Evolutionary conservation across 2,113 vertebrate species (phyloP), one percentile per base, ranked within the genome.

Genomic region (Cyphomyrus plagiostoma): DNA sequence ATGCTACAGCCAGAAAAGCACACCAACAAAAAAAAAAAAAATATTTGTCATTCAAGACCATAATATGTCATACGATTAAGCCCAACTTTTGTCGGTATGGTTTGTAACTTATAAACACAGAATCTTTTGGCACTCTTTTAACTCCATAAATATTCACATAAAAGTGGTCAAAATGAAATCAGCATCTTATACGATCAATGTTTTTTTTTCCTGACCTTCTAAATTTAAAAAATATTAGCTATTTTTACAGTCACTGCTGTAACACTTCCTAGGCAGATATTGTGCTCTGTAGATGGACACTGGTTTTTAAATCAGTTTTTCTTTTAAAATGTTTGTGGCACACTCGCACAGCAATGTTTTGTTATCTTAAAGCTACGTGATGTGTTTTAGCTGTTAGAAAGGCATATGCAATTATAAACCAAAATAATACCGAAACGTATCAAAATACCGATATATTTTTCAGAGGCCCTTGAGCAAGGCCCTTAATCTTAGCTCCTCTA

Each of bases 211-310:
- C 92, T 89, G 88, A 94, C 92, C 90, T 90, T 85, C 90, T 93
- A 93, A 92, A 92, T 91, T 90, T 92, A 94, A 94, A 94, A 95
- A 95, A 95, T 95, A 95, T 92, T 90, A 49, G 89, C 92, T 91
- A 46, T 84, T 45, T 84, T 13, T 46, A n/a, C 21, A n/a, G 10
- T 84, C 42, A 84, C 42, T 10, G 82, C 45, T 84, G 10, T 84
- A n/a, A n/a, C 42, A 84, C 21, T 48, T 80, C 74, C 74, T 80
- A 42, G 6, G 17, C 30, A 80, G 74, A 80, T 17, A 19, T 42
- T 80, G 3, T 39, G 30, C 11, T 80, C 35, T 80, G 15, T 42
- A 42, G 30, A 42, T 35, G 35, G 74, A 70, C 30, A 70, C 10
- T 4, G 7, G 56, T 66, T 66, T 26, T 80, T 42, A 80, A 80